Conservation (phyloP, 2,113 vertebrate genomes). For the Ramphastos sulfuratus region DNA sequence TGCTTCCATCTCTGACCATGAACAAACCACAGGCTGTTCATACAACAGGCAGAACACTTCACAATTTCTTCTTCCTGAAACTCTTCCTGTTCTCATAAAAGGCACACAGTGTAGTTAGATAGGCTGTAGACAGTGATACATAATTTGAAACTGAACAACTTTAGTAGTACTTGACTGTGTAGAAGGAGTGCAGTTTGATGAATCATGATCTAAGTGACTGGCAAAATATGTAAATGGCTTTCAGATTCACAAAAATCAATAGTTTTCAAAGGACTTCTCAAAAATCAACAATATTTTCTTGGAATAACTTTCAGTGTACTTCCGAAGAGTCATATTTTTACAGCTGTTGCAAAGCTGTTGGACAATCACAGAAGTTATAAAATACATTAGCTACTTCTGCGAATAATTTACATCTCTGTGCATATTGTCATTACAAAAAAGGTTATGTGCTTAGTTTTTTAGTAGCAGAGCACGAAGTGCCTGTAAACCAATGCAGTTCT, state of each 20-base stretch:
- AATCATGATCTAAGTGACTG: no score
- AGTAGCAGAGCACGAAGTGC: not conserved
- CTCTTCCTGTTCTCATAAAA: not conserved
- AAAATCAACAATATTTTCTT: not conserved
- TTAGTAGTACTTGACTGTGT: not conserved
- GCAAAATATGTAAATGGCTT: no score
- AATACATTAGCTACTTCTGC: not conserved
- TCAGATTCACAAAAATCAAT: not conserved
- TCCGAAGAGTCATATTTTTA: not conserved
- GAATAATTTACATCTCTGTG: not conserved
- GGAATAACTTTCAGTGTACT: not conserved
- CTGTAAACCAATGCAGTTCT: not conserved
- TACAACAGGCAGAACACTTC: not conserved
- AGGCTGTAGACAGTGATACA: not conserved
- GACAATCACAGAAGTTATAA: not conserved
- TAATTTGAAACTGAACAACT: not conserved
- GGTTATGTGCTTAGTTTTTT: not conserved
- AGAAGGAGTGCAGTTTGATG: not conserved
- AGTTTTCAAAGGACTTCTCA: not conserved
- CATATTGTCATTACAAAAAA: not conserved
- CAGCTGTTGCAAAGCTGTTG: not conserved
- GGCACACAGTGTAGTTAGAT: not conserved
- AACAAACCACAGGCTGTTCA: not conserved
- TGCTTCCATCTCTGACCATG: not conserved
- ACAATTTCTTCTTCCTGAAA: not conserved